phyloP scores from a whole-genome alignment of 2,797 vertebrate species.

The Apodemus agrarius region DNA sequence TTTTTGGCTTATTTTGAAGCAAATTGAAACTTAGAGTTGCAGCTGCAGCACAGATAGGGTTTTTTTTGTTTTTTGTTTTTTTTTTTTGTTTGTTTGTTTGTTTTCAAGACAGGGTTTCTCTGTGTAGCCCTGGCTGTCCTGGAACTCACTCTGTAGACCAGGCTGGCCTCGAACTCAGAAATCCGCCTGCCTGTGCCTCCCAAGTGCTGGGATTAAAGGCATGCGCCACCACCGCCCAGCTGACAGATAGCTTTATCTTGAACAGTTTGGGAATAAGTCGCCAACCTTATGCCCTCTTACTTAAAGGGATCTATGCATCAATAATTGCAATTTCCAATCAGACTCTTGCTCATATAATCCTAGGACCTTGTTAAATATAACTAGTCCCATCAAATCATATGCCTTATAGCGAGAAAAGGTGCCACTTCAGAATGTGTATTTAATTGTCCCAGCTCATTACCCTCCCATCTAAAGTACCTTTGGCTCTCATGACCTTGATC shows the following conservation, averaged over 20 bases:
- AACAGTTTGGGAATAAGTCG: conserved; percentile 3
- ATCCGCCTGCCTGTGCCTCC: too few species aligned
- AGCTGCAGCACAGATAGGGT: conserved; percentile 5
- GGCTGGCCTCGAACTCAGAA: too few species aligned
- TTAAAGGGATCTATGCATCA: background rate
- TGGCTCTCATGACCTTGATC: background rate
- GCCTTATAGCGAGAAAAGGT: background rate
- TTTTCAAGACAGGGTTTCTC: too few species aligned
- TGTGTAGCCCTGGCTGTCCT: too few species aligned
- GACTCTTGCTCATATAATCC: background rate
- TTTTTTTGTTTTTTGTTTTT: too few species aligned
- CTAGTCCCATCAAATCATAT: background rate
- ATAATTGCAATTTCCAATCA: conserved; percentile 16
- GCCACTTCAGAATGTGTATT: background rate
- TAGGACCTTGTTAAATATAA: background rate
- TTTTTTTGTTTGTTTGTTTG: too few species aligned
- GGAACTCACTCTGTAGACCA: too few species aligned
- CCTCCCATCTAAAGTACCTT: background rate
- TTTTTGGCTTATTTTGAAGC: conserved; percentile 26
- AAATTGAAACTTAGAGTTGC: conserved; percentile 48
- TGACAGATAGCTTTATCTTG: conserved; percentile 17
- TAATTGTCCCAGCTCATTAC: background rate
- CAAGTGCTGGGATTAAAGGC: too few species aligned
- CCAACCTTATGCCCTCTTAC: background rate
- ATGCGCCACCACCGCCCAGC: too few species aligned